These are phyloP conservation scores for Eulemur rufifrons DNA, from an alignment of 2,113 vertebrate species.

Conservation along the genomic window DNA sequence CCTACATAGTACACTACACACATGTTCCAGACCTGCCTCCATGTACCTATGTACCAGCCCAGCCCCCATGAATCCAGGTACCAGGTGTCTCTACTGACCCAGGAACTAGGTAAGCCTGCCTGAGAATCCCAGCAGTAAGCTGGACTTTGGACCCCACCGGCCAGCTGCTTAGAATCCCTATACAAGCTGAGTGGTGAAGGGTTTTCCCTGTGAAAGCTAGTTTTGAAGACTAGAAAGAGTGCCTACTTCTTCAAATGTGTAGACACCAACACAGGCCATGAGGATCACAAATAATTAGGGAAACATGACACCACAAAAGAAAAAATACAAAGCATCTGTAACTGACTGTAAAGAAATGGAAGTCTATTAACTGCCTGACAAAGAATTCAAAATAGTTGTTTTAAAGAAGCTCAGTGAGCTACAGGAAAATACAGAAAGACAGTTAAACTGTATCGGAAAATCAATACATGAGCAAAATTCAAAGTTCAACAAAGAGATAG, in stretches of 20 bases:
- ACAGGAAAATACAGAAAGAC: not conserved
- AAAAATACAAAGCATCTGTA: not conserved
- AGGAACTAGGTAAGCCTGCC: not conserved
- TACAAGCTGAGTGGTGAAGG: not conserved
- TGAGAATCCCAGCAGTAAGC: not conserved
- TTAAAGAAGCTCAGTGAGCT: not conserved
- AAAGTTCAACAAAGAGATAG: not conserved
- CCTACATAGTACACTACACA: no score
- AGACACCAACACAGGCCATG: not conserved
- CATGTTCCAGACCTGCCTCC: not conserved
- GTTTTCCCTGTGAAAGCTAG: not conserved
- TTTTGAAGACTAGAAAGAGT: not conserved
- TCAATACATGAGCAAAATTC: not conserved
- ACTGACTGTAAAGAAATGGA: not conserved
- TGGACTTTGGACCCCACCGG: no score
- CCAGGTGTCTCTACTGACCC: no score
- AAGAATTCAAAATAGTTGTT: not conserved
- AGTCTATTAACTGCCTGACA: not conserved
- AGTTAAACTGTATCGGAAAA: not conserved
- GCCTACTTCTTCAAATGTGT: not conserved
- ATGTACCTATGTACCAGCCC: accelerated
- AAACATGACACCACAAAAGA: not conserved
- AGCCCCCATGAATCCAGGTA: no score
- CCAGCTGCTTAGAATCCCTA: not conserved
- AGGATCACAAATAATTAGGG: not conserved